Evolutionary conservation across 2,113 vertebrate genomes (phyloP).

Genomic region (Psilopsiagon aurifrons): DNA sequence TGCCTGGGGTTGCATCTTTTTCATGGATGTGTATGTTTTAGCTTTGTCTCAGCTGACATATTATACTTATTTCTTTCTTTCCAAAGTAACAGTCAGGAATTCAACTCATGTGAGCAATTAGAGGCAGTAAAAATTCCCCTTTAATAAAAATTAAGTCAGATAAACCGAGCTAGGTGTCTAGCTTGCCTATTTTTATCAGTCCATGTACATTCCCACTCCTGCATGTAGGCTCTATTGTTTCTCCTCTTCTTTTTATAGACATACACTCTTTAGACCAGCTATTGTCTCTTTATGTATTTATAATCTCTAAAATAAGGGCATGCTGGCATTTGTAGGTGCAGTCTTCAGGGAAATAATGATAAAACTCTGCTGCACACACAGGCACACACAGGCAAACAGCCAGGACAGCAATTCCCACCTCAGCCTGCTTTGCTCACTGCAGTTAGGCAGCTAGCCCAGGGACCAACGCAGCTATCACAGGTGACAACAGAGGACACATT

Average conservation of each 20-base stretch:
- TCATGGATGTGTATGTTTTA: not conserved
- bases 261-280: not conserved
- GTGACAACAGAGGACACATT: not conserved
- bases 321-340: not conserved
- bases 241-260: not conserved
- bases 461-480: not conserved
- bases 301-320: not conserved
- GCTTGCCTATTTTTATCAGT: not conserved
- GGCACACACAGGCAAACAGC: not conserved
- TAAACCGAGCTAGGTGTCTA: not conserved
- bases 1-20: not conserved
- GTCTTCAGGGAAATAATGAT: not conserved
- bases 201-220: not conserved
- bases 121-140: not conserved
- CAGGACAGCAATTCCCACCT: not conserved
- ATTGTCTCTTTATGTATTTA: fast-evolving
- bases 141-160: not conserved
- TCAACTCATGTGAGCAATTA: not conserved
- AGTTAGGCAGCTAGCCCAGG: not conserved
- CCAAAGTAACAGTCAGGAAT: not conserved
- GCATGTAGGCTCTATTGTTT: not conserved
- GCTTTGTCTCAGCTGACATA: not conserved
- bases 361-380: not conserved
- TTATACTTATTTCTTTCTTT: not conserved
- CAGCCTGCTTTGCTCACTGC: not conserved